Evolutionary conservation across 2,113 vertebrate genomes (phyloP).

Genomic region (Planiliza haematocheilus): DNA sequence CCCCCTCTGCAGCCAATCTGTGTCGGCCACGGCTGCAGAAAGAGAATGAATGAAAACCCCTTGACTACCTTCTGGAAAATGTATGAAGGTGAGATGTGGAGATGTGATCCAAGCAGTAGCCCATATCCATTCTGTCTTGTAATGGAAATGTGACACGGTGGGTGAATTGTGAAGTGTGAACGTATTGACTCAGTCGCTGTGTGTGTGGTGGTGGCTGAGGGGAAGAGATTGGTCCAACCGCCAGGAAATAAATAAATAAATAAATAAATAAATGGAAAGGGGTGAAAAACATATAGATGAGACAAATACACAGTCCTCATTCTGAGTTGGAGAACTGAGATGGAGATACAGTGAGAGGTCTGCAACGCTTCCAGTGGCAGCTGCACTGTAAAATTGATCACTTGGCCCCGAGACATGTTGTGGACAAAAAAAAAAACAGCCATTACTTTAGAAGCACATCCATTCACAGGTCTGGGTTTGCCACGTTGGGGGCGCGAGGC

Average conservation of each 20-base stretch:
- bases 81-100: conserved; percentile 66
- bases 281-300: conserved; percentile 14
- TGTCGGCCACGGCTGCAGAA: conserved; percentile 33
- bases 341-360: conserved; percentile 8
- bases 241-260: background rate
- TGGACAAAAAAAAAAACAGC: conserved; percentile 41
- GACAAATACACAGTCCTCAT: background rate
- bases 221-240: background rate
- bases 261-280: background rate
- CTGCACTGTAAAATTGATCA: conserved; percentile 40
- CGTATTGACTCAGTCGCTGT: conserved; percentile 35
- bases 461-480: conserved; percentile 18
- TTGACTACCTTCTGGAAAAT: conserved; percentile 59
- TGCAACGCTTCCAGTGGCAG: conserved; percentile 24
- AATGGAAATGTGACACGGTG: conserved; percentile 70
- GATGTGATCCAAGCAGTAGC: conserved; percentile 66
- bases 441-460: conserved; percentile 38
- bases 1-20: conserved; percentile 44
- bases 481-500: background rate
- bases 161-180: conserved; percentile 36
- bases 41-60: conserved; percentile 33
- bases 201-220: conserved; percentile 1
- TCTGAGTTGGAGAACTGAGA: conserved; percentile 21
- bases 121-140: conserved; percentile 68
- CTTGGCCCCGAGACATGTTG: conserved; percentile 24